Evolutionary conservation across 2,797 vertebrate genomes (phyloP).

Genomic region (Philypnodon macrostomus): DNA sequence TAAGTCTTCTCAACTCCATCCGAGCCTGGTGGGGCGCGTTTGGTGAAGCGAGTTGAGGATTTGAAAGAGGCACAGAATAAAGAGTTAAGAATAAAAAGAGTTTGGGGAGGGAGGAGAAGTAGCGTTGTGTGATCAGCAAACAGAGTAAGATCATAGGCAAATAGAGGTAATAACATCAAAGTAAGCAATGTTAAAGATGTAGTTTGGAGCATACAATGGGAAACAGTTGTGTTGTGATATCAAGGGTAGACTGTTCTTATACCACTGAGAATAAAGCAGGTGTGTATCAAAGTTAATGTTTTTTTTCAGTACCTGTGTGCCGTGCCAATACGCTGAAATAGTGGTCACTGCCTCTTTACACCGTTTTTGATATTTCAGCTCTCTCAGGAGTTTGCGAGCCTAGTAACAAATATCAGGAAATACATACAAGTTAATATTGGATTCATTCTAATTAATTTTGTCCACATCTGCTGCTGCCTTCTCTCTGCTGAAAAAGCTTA

Average conservation of each 20-base stretch:
- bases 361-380: constrained; percentile 91
- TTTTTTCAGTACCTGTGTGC: constrained; percentile 84
- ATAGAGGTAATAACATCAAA: constrained; percentile 42
- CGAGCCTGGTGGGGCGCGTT: constrained; percentile 83
- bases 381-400: constrained; percentile 89
- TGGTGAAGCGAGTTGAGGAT: constrained; percentile 42
- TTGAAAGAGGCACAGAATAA: constrained; percentile 37
- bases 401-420: constrained; percentile 46
- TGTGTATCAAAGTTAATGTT: constrained; percentile 10
- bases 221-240: constrained; percentile 11
- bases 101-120: constrained; percentile 15
- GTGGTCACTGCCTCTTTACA: constrained; percentile 90
- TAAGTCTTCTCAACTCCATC: constrained; percentile 93
- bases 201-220: constrained; percentile 14
- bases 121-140: constrained; percentile 59
- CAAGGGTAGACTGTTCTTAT: not conserved
- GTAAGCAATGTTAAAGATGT: constrained; percentile 15
- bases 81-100: too few species aligned
- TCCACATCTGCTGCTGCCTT: too few species aligned
- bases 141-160: constrained; percentile 44
- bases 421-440: not conserved
- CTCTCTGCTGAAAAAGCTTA: too few species aligned
- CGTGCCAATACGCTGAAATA: constrained; percentile 92
- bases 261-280: not conserved
- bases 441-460: too few species aligned